These are phyloP conservation scores for Cosmopolites sordidus DNA, from an alignment of 2,888 invertebrate genomes.

Conservation along the genomic window DNA sequence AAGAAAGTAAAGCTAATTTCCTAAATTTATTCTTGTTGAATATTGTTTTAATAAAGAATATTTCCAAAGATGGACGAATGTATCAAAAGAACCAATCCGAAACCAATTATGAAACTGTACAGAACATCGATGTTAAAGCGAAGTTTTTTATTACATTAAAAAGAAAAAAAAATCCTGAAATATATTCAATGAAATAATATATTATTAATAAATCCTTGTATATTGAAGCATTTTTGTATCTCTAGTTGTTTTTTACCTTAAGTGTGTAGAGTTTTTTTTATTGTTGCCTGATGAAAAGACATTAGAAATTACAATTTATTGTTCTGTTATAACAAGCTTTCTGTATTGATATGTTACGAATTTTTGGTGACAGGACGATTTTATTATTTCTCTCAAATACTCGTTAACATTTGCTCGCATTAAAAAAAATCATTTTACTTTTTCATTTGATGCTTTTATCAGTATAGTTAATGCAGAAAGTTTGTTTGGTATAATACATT, in stretches of 20 bases:
- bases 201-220: slow-evolving; percentile 29
- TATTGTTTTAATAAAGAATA: too few relatives aligned
- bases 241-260: slow-evolving; percentile 32
- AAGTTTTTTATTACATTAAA: slow-evolving; percentile 33
- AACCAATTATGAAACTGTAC: slow-evolving; percentile 27
- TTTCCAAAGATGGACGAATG: slow-evolving; percentile 17
- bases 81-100: slow-evolving; percentile 20
- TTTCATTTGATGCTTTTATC: too few relatives aligned
- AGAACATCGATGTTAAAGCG: slow-evolving; percentile 37
- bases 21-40: too few relatives aligned
- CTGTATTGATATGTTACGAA: neutral
- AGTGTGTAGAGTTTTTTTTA: slow-evolving; percentile 29
- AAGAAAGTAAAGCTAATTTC: too few relatives aligned
- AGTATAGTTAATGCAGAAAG: neutral
- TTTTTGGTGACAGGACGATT: too few relatives aligned
- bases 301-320: slow-evolving; percentile 10
- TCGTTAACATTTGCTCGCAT: too few relatives aligned
- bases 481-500: slow-evolving; percentile 14
- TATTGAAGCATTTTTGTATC: slow-evolving; percentile 31
- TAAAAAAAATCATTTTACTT: too few relatives aligned
- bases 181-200: slow-evolving; percentile 24
- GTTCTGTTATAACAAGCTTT: neutral
- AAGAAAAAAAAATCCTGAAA: slow-evolving; percentile 26
- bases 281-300: slow-evolving; percentile 24
- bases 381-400: too few relatives aligned